phyloP scores from a whole-genome alignment of 2,888 invertebrate genomes.

The Drosophila meridionalis region DNA sequence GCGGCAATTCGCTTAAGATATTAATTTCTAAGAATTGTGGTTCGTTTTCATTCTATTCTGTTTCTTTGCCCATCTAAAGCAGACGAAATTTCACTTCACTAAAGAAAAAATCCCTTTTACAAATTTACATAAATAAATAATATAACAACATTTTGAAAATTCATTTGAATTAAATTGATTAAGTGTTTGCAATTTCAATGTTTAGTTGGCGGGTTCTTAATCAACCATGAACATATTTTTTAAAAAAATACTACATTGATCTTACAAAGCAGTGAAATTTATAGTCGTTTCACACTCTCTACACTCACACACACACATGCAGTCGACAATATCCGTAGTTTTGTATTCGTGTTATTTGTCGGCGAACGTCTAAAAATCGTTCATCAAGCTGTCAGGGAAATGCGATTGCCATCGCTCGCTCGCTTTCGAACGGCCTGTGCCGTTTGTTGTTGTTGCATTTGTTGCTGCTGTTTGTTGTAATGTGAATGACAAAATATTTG shows the following conservation, averaged over 20 bases:
- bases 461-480: conserved; percentile 5
- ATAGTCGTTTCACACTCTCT: conserved; percentile 2
- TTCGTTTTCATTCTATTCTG: neutral
- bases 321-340: conserved; percentile 40
- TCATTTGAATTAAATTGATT: neutral
- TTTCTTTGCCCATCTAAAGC: neutral
- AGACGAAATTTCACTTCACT: neutral
- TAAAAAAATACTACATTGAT: neutral
- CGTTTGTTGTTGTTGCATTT: neutral
- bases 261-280: neutral
- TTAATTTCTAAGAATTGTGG: neutral
- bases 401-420: conserved; percentile 51
- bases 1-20: neutral
- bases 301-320: neutral
- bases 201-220: neutral
- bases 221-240: neutral
- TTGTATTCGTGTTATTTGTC: conserved; percentile 40
- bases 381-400: conserved; percentile 67
- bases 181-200: neutral
- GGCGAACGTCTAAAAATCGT: conserved; percentile 52
- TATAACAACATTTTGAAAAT: neutral
- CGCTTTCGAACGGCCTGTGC: neutral
- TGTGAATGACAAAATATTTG: conserved; percentile 72
- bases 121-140: neutral
- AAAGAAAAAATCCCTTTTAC: neutral